phyloP scores from a whole-genome alignment of 2,797 vertebrate species.

The Erethizon dorsatum region DNA sequence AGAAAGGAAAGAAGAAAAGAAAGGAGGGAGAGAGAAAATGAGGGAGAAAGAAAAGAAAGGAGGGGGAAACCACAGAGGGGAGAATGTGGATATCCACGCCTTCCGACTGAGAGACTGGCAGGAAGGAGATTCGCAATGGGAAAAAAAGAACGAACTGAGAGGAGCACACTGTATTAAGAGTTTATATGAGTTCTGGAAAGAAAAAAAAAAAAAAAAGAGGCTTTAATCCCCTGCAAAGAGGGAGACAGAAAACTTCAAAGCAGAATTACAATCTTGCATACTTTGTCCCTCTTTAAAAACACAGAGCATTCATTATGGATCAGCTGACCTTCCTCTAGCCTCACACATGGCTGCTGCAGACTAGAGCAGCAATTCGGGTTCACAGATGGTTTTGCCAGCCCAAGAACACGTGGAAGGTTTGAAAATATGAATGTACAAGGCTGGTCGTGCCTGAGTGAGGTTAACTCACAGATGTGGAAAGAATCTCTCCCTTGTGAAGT shows the following conservation, averaged over 20 bases:
- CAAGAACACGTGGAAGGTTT: neutral
- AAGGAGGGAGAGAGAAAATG: fast-evolving
- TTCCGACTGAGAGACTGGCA: neutral
- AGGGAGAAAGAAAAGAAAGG: neutral
- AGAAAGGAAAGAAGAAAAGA: neutral
- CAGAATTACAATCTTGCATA: constrained; percentile 77
- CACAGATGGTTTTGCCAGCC: constrained; percentile 76
- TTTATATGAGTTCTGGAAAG: constrained; percentile 76
- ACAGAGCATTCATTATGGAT: constrained; percentile 83
- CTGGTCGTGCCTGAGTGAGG: constrained; percentile 66
- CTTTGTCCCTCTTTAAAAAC: constrained; percentile 79
- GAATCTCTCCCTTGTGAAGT: constrained; percentile 79
- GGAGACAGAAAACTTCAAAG: constrained; percentile 88
- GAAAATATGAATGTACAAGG: neutral
- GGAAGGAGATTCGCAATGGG: neutral
- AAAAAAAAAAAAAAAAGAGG: neutral
- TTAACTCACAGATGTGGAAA: constrained; percentile 84
- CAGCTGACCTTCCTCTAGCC: constrained; percentile 62
- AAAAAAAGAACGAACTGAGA: neutral
- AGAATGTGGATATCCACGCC: neutral
- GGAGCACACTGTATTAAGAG: constrained; percentile 62
- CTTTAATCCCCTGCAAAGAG: constrained; percentile 86
- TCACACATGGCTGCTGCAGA: constrained; percentile 35
- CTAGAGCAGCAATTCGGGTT: constrained; percentile 71
- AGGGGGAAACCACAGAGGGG: neutral